Evolutionary conservation across 1,140 invertebrate genomes (phyloP).

Genomic region (Drosophila biarmipes): DNA sequence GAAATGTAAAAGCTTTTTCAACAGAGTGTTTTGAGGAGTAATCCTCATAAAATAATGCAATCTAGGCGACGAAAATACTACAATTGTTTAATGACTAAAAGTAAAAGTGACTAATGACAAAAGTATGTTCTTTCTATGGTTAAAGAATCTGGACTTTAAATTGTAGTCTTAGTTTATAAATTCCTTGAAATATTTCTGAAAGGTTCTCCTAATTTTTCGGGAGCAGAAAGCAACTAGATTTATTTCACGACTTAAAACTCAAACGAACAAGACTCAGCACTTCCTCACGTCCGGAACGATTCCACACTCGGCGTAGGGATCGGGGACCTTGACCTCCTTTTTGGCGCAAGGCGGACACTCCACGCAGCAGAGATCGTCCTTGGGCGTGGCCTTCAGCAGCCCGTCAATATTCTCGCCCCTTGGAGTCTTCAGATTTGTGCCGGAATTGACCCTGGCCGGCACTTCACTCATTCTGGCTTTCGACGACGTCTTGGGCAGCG

Average conservation of each 20-base stretch:
- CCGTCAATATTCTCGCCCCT: slow-evolving; percentile 72
- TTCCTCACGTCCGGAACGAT: slow-evolving; percentile 70
- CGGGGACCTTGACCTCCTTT: slow-evolving; percentile 50
- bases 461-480: slow-evolving; percentile 46
- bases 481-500: slow-evolving; percentile 22
- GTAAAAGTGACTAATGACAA: no score
- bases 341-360: slow-evolving; percentile 79
- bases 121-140: no score
- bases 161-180: no score
- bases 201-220: no score
- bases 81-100: no score
- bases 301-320: slow-evolving; percentile 66
- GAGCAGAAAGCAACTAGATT: neutral
- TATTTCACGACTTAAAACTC: slow-evolving; percentile 32
- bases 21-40: no score
- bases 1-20: no score
- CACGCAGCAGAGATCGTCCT: slow-evolving; percentile 73
- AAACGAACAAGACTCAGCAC: slow-evolving; percentile 48
- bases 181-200: no score
- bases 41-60: no score
- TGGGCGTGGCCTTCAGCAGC: slow-evolving; percentile 64
- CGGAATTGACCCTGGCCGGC: slow-evolving; percentile 47
- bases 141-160: no score
- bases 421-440: slow-evolving; percentile 25
- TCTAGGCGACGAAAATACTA: no score